phyloP scores from a whole-genome alignment of 2,888 invertebrate species.

The Caenorhabditis virilis region DNA sequence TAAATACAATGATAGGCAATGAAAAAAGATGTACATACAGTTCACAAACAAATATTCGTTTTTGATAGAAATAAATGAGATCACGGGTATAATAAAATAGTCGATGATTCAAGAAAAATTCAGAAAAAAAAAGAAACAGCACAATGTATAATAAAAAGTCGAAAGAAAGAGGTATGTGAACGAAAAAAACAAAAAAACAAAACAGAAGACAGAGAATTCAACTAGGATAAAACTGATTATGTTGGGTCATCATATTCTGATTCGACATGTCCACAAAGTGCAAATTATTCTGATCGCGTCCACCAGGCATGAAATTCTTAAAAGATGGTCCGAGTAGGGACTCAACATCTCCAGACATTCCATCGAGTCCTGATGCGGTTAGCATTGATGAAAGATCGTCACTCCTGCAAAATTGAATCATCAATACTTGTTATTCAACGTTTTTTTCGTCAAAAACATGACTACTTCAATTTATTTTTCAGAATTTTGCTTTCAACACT shows the following conservation, averaged over 20 bases:
- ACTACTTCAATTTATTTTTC: neutral
- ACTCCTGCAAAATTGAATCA: slow-evolving; percentile 43
- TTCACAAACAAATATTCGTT: too few relatives aligned
- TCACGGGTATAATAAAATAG: too few relatives aligned
- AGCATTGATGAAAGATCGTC: slow-evolving; percentile 62
- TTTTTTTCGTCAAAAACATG: neutral
- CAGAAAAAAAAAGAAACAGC: too few relatives aligned
- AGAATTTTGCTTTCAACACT: slow-evolving; percentile 20
- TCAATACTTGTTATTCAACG: neutral
- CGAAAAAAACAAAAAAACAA: too few relatives aligned
- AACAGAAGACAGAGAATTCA: too few relatives aligned
- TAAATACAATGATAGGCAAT: too few relatives aligned
- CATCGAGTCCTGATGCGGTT: slow-evolving; percentile 55
- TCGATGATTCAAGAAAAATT: too few relatives aligned
- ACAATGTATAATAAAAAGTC: too few relatives aligned
- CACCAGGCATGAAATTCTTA: neutral
- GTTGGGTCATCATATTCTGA: slow-evolving; percentile 14
- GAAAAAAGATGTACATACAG: too few relatives aligned
- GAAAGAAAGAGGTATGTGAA: too few relatives aligned
- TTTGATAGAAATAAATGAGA: too few relatives aligned
- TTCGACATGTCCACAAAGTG: slow-evolving; percentile 33
- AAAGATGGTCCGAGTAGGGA: slow-evolving; percentile 56
- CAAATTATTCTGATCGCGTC: slow-evolving; percentile 8
- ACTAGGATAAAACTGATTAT: slow-evolving; percentile 19
- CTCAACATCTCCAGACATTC: slow-evolving; percentile 55